Conservation (phyloP, 2,113 vertebrate genomes). For the Heteronetta atricapilla region DNA sequence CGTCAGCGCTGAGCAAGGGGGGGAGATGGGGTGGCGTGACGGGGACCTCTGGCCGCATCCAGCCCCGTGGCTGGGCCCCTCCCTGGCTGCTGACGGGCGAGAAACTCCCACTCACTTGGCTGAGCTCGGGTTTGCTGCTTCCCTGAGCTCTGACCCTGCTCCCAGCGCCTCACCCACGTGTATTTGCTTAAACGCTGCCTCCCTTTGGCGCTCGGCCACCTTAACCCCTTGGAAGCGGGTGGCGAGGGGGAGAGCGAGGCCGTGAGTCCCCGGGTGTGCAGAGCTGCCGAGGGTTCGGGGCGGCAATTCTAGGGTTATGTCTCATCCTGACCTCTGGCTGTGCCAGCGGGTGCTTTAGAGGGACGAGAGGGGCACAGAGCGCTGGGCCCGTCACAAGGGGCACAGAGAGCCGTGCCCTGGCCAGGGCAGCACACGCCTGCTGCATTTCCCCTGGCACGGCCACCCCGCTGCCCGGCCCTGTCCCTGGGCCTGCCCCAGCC, state of each 20-base stretch:
- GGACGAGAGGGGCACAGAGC: neutral
- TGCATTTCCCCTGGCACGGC: fast-evolving
- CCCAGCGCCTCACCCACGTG: neutral
- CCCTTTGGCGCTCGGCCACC: neutral
- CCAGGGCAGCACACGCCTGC: fast-evolving
- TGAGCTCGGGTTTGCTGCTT: neutral
- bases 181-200: slow-evolving; percentile 30
- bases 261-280: neutral
- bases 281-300: neutral
- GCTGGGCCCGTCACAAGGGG: fast-evolving
- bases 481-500: neutral
- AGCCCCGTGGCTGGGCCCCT: neutral
- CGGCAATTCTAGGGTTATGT: neutral
- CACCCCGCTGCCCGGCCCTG: neutral
- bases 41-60: fast-evolving
- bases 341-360: neutral
- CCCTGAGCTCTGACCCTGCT: neutral
- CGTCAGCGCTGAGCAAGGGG: neutral
- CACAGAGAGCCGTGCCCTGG: neutral
- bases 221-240: neutral
- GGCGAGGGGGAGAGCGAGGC: neutral
- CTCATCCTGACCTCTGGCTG: neutral
- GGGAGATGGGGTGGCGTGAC: fast-evolving
- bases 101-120: neutral
- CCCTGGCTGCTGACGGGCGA: neutral